Base-by-base conservation (phyloP, 2,797 vertebrate species). In the Mus minutoides region DNA sequence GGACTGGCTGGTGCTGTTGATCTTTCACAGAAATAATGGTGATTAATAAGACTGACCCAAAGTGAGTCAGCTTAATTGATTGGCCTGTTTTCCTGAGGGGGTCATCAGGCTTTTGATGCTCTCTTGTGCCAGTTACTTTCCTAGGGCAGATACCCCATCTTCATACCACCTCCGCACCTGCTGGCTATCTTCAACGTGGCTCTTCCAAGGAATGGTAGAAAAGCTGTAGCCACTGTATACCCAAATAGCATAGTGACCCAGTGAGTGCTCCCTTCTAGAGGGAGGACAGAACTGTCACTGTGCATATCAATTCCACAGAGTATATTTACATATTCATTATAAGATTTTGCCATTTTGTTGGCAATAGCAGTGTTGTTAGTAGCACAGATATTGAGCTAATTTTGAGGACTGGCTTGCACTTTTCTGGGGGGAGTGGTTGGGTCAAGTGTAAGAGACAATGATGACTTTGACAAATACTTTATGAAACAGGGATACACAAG, bases 391-490 rank as follows among this genome's bases (percentile, higher is more conserved):
- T 60, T 93, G 54, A 94, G 29, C 69, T 90, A 82, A 75, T 92
- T 85, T 79, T 82, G 49, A 93, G 90, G 29, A 34, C 54, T 34
- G 22, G 10, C 76, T 88, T 76, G 29, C 21, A 60, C 6, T 31
- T 29, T 76, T 76, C 49, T 26, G 14, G 34, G 24, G 24, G 37
- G 54, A 16, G 22, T 22, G 22, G 10, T 17, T 6, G 14, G 77
- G 26, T 88, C 54, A 46, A 76, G 69, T 43, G 26, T 34, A 75
- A 17, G 46, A 58, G 86, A 37, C 79, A 89, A 40, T 92, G 86
- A 88, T 84, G n/a, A 58, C 22, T 46, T 54, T 83, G 90, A 92
- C 95, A 90, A 90, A 58, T 94, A 56, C 83, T 95, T 91, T 94
- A 62, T 60, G 52, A 73, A 80, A 54, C 16, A 2, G 21, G 21